Evolutionary conservation across 2,888 invertebrate genomes (phyloP).

Genomic region (Cecidostiba fungosa): DNA sequence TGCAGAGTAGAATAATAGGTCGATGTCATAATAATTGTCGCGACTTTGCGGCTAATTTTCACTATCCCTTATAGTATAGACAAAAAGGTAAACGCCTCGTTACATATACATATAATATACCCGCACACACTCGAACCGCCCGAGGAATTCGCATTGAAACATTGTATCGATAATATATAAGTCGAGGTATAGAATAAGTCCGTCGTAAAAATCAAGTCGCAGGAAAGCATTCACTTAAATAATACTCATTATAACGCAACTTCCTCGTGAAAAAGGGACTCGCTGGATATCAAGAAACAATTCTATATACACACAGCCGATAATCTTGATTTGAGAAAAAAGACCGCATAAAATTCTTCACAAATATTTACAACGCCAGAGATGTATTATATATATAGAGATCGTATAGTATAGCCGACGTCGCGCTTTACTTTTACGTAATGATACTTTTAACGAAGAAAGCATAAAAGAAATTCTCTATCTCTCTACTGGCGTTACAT

Average conservation of each 20-base stretch:
- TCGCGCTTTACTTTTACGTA: constrained; percentile 27
- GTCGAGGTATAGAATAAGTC: background rate
- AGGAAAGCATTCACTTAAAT: constrained; percentile 26
- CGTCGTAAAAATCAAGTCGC: background rate
- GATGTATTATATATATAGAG: background rate
- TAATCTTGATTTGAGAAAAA: background rate
- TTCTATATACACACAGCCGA: background rate
- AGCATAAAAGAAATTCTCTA: constrained; percentile 12
- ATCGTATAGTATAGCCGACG: background rate
- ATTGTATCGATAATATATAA: constrained; percentile 6
- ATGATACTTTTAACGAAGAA: constrained; percentile 15
- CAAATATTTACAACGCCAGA: constrained; percentile 29
- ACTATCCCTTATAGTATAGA: background rate
- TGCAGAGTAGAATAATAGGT: background rate
- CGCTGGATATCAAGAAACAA: background rate
- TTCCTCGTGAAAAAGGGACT: constrained; percentile 14
- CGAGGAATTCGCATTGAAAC: constrained; percentile 45
- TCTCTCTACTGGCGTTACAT: constrained; percentile 10
- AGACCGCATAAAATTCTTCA: background rate
- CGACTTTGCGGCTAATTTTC: constrained; percentile 19
- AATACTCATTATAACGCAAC: constrained; percentile 25
- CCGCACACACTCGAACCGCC: background rate
- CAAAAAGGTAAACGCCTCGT: background rate
- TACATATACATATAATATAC: background rate
- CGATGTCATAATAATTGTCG: constrained; percentile 15